Percentiles rank a stretch among this genome's conserved stretches.
Conservation (phyloP, 2,888 invertebrate genomes). For the Netelia fuscicornis region DNA sequence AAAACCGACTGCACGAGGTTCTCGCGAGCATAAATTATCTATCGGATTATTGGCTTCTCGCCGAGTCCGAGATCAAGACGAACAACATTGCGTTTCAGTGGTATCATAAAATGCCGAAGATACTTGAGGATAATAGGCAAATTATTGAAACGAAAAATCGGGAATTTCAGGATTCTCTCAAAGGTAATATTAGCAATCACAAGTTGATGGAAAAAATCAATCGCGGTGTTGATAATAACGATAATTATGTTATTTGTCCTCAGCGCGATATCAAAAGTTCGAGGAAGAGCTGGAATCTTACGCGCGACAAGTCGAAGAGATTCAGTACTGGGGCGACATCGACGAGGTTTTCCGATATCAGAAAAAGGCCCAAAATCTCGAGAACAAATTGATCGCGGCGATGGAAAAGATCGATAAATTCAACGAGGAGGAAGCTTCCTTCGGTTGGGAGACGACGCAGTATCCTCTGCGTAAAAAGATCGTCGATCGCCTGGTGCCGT, state of each 20-base stretch:
- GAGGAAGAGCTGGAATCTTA: slow-evolving; percentile 93
- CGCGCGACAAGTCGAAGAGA: slow-evolving; percentile 92
- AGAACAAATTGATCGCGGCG: slow-evolving; percentile 90
- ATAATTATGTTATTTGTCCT: slow-evolving; percentile 1
- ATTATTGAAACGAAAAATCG: slow-evolving; percentile 92
- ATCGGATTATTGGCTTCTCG: slow-evolving; percentile 92
- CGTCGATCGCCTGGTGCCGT: slow-evolving; percentile 93
- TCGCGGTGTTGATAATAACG: slow-evolving; percentile 10
- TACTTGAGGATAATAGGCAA: slow-evolving; percentile 92
- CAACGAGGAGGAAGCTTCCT: slow-evolving; percentile 95
- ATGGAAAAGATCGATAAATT: slow-evolving; percentile 94
- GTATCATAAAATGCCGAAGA: slow-evolving; percentile 92
- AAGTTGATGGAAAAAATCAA: neutral
- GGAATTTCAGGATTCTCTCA: slow-evolving; percentile 94
- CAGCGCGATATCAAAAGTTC: slow-evolving; percentile 91
- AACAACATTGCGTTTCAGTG: slow-evolving; percentile 95
- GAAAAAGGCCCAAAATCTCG: slow-evolving; percentile 91
- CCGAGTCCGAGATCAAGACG: slow-evolving; percentile 93
- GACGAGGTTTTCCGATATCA: slow-evolving; percentile 93
- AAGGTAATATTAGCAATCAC: slow-evolving; percentile 82
- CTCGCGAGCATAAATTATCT: slow-evolving; percentile 92
- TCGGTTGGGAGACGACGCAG: slow-evolving; percentile 95
- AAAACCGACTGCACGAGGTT: slow-evolving; percentile 89
- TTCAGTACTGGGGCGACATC: slow-evolving; percentile 94
- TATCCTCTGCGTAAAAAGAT: slow-evolving; percentile 93